Evolutionary conservation across 2,888 invertebrate species (phyloP).

Genomic region (Drosophila subquinaria): DNA sequence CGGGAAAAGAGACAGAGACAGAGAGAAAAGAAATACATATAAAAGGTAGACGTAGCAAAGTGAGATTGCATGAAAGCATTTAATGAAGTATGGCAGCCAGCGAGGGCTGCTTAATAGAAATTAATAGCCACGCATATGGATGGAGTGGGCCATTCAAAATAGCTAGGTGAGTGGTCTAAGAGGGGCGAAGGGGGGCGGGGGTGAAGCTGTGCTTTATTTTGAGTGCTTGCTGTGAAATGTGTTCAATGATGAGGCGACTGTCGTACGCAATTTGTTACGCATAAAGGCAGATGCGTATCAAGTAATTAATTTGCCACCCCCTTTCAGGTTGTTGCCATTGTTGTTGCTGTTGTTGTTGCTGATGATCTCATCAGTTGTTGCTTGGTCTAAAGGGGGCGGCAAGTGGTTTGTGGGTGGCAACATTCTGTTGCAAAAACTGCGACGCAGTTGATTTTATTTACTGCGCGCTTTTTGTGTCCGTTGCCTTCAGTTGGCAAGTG

Average conservation of each 20-base stretch:
- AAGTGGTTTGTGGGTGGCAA: not conserved
- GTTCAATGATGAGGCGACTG: slow-evolving; percentile 44
- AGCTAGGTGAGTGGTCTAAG: no score
- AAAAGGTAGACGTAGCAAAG: slow-evolving; percentile 42
- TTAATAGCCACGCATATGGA: slow-evolving; percentile 28
- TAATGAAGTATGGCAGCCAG: slow-evolving; percentile 74
- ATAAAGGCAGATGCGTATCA: slow-evolving; percentile 70
- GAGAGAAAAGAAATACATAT: slow-evolving; percentile 1
- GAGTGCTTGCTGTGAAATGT: slow-evolving; percentile 42
- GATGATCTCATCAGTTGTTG: slow-evolving; percentile 37
- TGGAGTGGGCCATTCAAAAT: not conserved
- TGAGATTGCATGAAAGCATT: slow-evolving; percentile 64
- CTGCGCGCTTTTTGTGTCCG: slow-evolving; percentile 25
- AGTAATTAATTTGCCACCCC: slow-evolving; percentile 68
- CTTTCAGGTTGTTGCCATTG: not conserved
- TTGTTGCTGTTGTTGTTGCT: slow-evolving; percentile 1
- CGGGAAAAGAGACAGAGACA: not conserved
- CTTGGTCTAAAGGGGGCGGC: no score
- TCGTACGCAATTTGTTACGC: slow-evolving; percentile 63
- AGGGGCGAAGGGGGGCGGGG: not conserved
- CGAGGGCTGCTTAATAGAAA: slow-evolving; percentile 50
- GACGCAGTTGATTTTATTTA: slow-evolving; percentile 57
- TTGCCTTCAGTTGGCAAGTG: slow-evolving; percentile 25
- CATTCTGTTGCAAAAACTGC: slow-evolving; percentile 36
- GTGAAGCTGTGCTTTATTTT: slow-evolving; percentile 10